Conservation (phyloP, 2,113 vertebrate genomes). For the Meleagris gallopavo region DNA sequence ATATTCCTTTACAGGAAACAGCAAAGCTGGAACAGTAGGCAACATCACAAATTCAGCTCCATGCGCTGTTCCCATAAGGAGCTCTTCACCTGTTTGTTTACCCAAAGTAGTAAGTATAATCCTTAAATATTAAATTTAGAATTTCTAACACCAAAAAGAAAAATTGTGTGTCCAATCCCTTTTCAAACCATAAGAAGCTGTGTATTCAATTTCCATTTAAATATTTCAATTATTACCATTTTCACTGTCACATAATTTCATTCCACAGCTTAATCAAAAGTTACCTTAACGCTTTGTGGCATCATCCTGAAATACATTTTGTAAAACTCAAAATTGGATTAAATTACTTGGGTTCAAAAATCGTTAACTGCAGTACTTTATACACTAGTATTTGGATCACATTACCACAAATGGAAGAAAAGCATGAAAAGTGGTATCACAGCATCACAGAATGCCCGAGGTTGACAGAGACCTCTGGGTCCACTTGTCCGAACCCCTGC, state of each 20-base stretch:
- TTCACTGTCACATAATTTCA: neutral
- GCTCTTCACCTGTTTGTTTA: neutral
- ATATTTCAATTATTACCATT: neutral
- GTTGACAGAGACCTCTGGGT: neutral
- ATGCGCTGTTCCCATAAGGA: neutral
- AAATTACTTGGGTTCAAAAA: neutral
- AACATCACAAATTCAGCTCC: neutral
- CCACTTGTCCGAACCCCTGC: neutral
- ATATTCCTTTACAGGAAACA: neutral
- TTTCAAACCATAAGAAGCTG: neutral
- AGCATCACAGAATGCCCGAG: neutral
- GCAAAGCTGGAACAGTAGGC: neutral
- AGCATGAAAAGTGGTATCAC: neutral
- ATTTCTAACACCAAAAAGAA: neutral
- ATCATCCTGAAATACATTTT: neutral
- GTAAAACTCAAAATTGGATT: neutral
- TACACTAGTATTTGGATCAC: neutral
- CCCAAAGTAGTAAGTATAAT: neutral
- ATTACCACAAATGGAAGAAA: neutral
- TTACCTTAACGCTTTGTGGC: neutral
- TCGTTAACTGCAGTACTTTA: neutral
- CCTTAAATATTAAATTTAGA: neutral
- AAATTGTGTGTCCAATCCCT: neutral
- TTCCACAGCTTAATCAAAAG: neutral
- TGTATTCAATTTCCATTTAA: neutral